Evolutionary conservation across 1,140 invertebrate species (phyloP).

Genomic region (Brachionus paranguensis): DNA sequence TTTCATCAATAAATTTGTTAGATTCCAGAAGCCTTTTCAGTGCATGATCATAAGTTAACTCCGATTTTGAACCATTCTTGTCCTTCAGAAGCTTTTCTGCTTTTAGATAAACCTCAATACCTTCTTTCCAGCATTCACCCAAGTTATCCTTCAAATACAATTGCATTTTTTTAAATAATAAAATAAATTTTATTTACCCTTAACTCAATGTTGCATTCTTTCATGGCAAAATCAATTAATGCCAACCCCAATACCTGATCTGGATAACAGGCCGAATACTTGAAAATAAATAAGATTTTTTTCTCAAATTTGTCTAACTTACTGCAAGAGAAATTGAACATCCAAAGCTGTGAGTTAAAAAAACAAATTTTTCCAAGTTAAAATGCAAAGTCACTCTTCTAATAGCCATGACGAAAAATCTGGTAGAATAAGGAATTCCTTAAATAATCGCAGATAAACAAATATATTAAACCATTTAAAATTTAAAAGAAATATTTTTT

Average conservation of each 20-base stretch:
- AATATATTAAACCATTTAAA: background rate
- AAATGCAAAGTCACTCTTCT: slow-evolving; percentile 11
- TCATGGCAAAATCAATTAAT: slow-evolving; percentile 37
- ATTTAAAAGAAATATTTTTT: background rate
- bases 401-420: slow-evolving; percentile 26
- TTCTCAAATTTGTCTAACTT: background rate
- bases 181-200: background rate
- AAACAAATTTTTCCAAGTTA: slow-evolving; percentile 34
- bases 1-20: slow-evolving; percentile 34
- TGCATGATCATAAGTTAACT: slow-evolving; percentile 23
- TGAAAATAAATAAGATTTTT: background rate
- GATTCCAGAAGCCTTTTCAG: slow-evolving; percentile 14
- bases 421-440: slow-evolving; percentile 31
- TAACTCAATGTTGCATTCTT: slow-evolving; percentile 29
- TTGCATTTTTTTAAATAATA: background rate
- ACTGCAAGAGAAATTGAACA: slow-evolving; percentile 22
- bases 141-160: slow-evolving; percentile 18
- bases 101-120: slow-evolving; percentile 36
- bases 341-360: slow-evolving; percentile 37
- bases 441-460: background rate
- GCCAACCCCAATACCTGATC: background rate
- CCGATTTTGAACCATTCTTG: background rate
- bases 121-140: slow-evolving; percentile 36
- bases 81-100: background rate
- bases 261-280: slow-evolving; percentile 30